These are phyloP conservation scores for Ormyrus rosae DNA, from an alignment of 2,888 invertebrate genomes.

Conservation along the genomic window DNA sequence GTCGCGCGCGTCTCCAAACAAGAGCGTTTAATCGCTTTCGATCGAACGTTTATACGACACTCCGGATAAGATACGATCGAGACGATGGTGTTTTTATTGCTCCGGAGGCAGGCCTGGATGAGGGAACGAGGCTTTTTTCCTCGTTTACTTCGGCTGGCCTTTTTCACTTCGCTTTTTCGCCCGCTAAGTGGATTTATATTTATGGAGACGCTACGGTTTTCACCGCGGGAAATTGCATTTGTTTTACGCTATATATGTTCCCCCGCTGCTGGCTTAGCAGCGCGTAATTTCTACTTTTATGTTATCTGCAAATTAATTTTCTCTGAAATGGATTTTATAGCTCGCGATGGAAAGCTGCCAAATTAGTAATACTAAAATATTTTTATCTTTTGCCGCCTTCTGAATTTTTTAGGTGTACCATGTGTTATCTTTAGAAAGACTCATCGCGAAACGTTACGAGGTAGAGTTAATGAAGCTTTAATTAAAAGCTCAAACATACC, in stretches of 20 bases:
- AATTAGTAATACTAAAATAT: no score
- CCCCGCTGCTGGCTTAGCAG: no score
- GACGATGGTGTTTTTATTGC: constrained; percentile 55
- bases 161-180: constrained; percentile 11
- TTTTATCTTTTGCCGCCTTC: no score
- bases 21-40: constrained; percentile 57
- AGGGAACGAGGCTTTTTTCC: constrained; percentile 37
- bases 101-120: constrained; percentile 22
- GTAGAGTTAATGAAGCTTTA: no score
- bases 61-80: constrained; percentile 58
- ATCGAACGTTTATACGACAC: constrained; percentile 58
- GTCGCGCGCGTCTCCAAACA: constrained; percentile 50
- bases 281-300: no score
- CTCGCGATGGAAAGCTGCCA: no score
- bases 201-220: constrained; percentile 52
- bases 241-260: constrained; percentile 17
- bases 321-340: no score
- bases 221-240: constrained; percentile 54
- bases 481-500: no score
- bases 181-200: constrained; percentile 57
- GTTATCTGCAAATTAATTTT: no score
- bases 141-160: not conserved
- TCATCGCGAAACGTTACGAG: no score
- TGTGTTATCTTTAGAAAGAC: no score
- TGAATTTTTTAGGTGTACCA: no score